Base-by-base conservation (phyloP, 2,888 invertebrate genomes). In the Patella depressa region DNA sequence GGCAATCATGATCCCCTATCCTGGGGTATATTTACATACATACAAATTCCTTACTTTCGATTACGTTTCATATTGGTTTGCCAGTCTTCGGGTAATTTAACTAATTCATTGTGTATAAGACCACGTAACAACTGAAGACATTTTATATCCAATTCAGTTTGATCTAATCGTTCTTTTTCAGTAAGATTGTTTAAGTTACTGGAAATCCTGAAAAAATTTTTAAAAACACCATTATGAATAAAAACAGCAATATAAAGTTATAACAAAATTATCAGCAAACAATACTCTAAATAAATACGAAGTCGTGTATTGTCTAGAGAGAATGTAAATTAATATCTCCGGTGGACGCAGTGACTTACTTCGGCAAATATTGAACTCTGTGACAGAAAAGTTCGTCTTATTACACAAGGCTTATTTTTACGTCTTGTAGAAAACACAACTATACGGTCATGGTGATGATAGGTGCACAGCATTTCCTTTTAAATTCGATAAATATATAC, bases 111-210 rank as follows among this genome's bases (percentile, higher is more conserved):
- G 84, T 91, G 90, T 24, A 91, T 83, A 54, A 90, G 79, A 19
- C 87, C 91, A 5, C 91, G 79, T 45, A 91, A 82, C 19, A 91
- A 80, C 84, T 91, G 88, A 79, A 91, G 81, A 82, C 90, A 91
- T 78, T 91, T 91, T n/a, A 89, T 81, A 84, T 91, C 91, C 78
- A 91, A 83, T 19, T 85, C 85, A 73, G 88, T 83, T 80, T 90
- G 90, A n/a, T 88, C 88, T 9, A 89, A 78, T 53, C 87, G 84
- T 76, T 90, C 88, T 75, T 87, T 87, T 81, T 91, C 90, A 75
- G 82, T 86, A 75, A 89, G 81, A 71, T 86, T 83, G 7, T 85
- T 86, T 69, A 85, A 77, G 15, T 81, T 85, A 5, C 84, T 84
- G 2, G 90, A 90, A 29, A 90, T 89, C 17, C 90, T 90, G 83